A percentile compares a stretch with the other conserved stretches of the same genome.
Evolutionary conservation across 2,797 vertebrate genomes (phyloP).

Genomic region (Amblyopsis hoosieri): DNA sequence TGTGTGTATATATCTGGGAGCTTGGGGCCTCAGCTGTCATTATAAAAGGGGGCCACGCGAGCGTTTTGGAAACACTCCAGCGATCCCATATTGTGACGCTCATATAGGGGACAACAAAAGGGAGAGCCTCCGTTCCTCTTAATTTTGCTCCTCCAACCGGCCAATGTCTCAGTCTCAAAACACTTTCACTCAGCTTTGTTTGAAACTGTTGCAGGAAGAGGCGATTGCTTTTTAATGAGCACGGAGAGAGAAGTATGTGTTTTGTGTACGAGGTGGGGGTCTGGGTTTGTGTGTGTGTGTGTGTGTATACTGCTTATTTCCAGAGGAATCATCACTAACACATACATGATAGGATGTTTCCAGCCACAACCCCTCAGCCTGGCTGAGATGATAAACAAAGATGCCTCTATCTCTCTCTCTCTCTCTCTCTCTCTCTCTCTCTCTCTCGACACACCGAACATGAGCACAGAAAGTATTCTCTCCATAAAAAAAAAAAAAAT

Average conservation of each 20-base stretch:
- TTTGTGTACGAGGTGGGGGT: slow-evolving; percentile 38
- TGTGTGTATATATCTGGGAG: slow-evolving; percentile 23
- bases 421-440: slow-evolving; percentile 7
- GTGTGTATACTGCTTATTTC: too few relatives aligned
- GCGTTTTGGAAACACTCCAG: slow-evolving; percentile 64
- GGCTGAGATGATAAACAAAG: slow-evolving; percentile 55
- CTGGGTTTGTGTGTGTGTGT: slow-evolving; percentile 16
- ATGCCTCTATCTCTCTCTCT: not conserved
- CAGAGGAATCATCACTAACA: slow-evolving; percentile 32
- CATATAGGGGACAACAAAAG: slow-evolving; percentile 46
- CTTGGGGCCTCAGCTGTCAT: slow-evolving; percentile 63
- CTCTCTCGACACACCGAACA: slow-evolving; percentile 8
- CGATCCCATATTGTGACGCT: slow-evolving; percentile 63
- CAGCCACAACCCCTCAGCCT: slow-evolving; percentile 49
- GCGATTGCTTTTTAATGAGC: slow-evolving; percentile 68
- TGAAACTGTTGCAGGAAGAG: slow-evolving; percentile 40
- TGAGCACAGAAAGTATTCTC: not conserved
- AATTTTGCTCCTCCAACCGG: not conserved
- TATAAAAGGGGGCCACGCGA: slow-evolving; percentile 53
- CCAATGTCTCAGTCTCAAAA: too few relatives aligned
- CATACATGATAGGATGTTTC: slow-evolving; percentile 45
- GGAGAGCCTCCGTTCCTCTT: slow-evolving; percentile 46
- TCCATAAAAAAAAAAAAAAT: too few relatives aligned
- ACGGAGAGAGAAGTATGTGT: slow-evolving; percentile 55
- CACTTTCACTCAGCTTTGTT: slow-evolving; percentile 55